These are phyloP conservation scores for Clitarchus hookeri DNA, from an alignment of 2,888 invertebrate genomes.

Conservation along the genomic window DNA sequence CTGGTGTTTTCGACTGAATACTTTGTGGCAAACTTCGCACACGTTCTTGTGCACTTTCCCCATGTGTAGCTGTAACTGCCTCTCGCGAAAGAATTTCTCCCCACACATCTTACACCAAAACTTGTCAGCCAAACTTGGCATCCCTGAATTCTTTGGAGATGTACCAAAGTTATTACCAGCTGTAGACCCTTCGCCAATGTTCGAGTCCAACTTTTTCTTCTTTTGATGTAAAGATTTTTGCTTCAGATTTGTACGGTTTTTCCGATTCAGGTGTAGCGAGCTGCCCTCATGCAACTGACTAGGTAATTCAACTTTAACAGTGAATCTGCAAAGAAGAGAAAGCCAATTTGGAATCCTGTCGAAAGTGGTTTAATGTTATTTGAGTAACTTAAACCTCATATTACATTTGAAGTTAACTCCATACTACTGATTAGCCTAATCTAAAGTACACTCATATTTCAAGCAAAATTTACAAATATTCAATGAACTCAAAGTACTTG, in stretches of 20 bases:
- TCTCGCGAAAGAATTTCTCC: constrained; percentile 10
- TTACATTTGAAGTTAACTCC: too few species aligned
- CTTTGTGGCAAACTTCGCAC: constrained; percentile 23
- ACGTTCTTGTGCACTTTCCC: constrained; percentile 19
- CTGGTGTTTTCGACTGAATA: constrained; percentile 21
- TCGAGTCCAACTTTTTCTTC: background rate
- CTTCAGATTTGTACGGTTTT: background rate
- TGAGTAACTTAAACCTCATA: too few species aligned
- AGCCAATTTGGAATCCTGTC: background rate
- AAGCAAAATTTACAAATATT: too few species aligned
- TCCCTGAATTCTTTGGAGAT: background rate
- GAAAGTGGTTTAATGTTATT: too few species aligned
- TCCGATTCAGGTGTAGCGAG: background rate
- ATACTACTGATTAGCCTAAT: too few species aligned
- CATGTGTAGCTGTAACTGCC: constrained; percentile 21
- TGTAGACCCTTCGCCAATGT: background rate
- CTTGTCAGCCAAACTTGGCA: background rate
- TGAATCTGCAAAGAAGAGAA: constrained; percentile 26
- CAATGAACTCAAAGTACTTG: too few species aligned
- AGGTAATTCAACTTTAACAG: constrained; percentile 20
- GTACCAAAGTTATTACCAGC: background rate
- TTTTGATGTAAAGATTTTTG: background rate
- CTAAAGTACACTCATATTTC: too few species aligned
- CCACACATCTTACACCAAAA: constrained; percentile 16
- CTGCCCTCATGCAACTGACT: background rate